Percentiles rank a stretch among this genome's conserved stretches.
Conservation (phyloP, 2,797 vertebrate species). For the Octomys mimax region DNA sequence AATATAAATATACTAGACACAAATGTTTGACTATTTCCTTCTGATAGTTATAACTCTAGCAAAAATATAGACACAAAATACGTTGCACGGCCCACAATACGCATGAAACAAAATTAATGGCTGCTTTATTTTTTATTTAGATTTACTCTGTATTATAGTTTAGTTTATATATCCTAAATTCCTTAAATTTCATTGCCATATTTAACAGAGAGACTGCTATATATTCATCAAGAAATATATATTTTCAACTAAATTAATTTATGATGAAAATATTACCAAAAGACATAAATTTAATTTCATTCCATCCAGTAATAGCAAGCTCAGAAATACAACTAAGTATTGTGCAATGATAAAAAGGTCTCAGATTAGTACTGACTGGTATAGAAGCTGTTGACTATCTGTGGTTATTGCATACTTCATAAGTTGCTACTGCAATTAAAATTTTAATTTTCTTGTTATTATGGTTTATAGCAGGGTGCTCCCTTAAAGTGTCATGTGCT, state of each 20-base stretch:
- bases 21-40: slow-evolving; percentile 83
- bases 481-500: neutral
- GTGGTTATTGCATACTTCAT: neutral
- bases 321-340: neutral
- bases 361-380: neutral
- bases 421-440: neutral
- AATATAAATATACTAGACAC: slow-evolving; percentile 81
- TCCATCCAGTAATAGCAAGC: slow-evolving; percentile 35
- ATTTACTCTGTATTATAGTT: neutral
- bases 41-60: slow-evolving; percentile 72
- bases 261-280: neutral
- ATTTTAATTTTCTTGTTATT: neutral
- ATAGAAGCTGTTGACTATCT: neutral
- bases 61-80: slow-evolving; percentile 55
- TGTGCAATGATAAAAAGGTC: neutral
- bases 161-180: neutral
- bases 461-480: neutral
- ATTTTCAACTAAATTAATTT: slow-evolving; percentile 57
- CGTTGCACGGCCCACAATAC: neutral
- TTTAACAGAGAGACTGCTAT: neutral
- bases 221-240: neutral
- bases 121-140: neutral
- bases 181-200: neutral
- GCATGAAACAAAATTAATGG: slow-evolving; percentile 26
- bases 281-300: neutral